phyloP scores from a whole-genome alignment of 2,797 vertebrate species.

The Typhlichthys eigenmanni region DNA sequence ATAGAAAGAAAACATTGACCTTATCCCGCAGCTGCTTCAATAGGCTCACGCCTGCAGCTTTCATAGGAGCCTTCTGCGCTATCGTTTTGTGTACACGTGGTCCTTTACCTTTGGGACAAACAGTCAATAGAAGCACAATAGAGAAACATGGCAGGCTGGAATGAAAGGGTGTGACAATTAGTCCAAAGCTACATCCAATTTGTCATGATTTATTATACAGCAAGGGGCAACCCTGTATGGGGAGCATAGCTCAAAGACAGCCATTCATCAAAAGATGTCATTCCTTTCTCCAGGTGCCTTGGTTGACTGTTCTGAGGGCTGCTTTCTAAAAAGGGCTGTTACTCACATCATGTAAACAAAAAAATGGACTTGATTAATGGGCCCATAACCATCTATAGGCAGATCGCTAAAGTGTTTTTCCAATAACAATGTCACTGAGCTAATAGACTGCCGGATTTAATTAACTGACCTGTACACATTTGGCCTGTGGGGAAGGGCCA shows the following conservation, averaged over 20 bases:
- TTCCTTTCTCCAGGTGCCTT: conserved; percentile 54
- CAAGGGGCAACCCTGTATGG: conserved; percentile 50
- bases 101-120: conserved; percentile 49
- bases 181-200: conserved; percentile 56
- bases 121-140: conserved; percentile 35
- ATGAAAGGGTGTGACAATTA: conserved; percentile 63
- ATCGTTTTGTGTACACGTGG: conserved; percentile 8
- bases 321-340: conserved; percentile 61
- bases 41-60: neutral
- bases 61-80: neutral
- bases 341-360: conserved; percentile 48
- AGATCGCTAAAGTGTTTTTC: conserved; percentile 61
- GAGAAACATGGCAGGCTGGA: conserved; percentile 19
- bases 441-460: conserved; percentile 64
- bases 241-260: conserved; percentile 61
- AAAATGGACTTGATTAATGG: conserved; percentile 71
- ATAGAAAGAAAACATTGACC: conserved; percentile 13
- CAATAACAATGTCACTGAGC: conserved; percentile 55
- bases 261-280: conserved; percentile 71
- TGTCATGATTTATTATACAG: conserved; percentile 68
- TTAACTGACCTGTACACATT: conserved; percentile 51
- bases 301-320: conserved; percentile 44
- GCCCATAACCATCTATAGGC: conserved; percentile 47
- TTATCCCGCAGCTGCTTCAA: neutral
- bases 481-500: conserved; percentile 4